Percentiles rank a stretch among this genome's conserved stretches.
phyloP scores from a whole-genome alignment of 2,888 invertebrate genomes.

The Lamproptera curius region DNA sequence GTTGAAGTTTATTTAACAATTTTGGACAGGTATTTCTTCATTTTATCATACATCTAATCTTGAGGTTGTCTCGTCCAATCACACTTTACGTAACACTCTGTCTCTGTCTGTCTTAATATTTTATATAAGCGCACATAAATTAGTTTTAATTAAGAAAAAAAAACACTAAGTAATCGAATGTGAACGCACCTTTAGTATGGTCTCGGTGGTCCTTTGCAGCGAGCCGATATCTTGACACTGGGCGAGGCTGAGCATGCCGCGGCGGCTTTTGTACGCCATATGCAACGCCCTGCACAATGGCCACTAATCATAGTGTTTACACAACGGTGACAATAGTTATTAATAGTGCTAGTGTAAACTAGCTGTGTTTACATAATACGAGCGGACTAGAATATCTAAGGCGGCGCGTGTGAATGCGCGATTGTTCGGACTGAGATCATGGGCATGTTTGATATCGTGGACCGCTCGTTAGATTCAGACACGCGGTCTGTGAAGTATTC shows the following conservation, averaged over 20 bases:
- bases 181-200: constrained; percentile 61
- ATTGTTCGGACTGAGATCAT: constrained; percentile 6
- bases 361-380: constrained; percentile 65
- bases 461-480: neutral
- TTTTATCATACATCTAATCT: no score
- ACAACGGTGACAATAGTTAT: constrained; percentile 65
- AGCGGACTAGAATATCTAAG: constrained; percentile 55
- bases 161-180: no score
- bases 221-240: constrained; percentile 61
- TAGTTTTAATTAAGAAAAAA: no score
- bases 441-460: neutral
- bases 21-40: no score
- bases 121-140: no score
- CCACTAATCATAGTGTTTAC: constrained; percentile 52
- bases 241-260: constrained; percentile 58
- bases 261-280: constrained; percentile 73
- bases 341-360: constrained; percentile 68
- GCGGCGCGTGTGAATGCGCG: constrained; percentile 39
- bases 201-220: constrained; percentile 56
- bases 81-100: no score
- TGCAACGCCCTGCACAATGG: constrained; percentile 66
- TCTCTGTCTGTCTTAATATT: no score
- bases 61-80: no score
- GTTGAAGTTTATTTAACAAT: no score
- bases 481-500: neutral